phyloP scores from a whole-genome alignment of 2,888 invertebrate genomes.

The Zelleria hepariella region DNA sequence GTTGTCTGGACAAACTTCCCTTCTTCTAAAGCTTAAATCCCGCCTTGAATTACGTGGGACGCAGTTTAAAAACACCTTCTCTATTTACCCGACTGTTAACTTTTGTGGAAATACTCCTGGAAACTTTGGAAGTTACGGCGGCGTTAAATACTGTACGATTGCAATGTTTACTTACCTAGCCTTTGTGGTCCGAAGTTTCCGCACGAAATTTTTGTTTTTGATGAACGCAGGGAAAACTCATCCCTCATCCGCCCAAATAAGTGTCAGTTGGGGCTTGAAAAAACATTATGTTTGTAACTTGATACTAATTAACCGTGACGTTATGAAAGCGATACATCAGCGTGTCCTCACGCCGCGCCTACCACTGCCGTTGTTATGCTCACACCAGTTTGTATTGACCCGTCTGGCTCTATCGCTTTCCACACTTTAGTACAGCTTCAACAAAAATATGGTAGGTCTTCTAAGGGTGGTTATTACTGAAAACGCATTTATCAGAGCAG shows the following conservation, averaged over 20 bases:
- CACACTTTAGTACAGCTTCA: slow-evolving; percentile 9
- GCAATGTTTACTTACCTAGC: background rate
- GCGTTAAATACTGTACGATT: background rate
- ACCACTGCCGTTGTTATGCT: slow-evolving; percentile 21
- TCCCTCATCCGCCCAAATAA: slow-evolving; percentile 14
- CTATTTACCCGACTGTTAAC: slow-evolving; percentile 28
- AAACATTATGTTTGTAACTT: slow-evolving; percentile 57
- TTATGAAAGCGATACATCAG: slow-evolving; percentile 64
- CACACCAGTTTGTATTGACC: slow-evolving; percentile 29
- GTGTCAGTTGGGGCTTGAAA: slow-evolving; percentile 24
- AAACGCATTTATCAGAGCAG: slow-evolving; percentile 61
- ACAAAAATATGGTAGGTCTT: slow-evolving; percentile 20
- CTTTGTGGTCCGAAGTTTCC: too few relatives aligned
- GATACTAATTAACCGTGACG: slow-evolving; percentile 61
- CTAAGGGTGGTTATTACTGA: slow-evolving; percentile 32
- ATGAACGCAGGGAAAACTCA: slow-evolving; percentile 11
- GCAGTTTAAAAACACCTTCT: slow-evolving; percentile 48
- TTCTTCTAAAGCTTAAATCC: slow-evolving; percentile 62
- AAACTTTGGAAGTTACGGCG: background rate
- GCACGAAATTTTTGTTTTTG: background rate
- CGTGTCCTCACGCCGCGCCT: slow-evolving; percentile 42
- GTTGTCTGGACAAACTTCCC: slow-evolving; percentile 60
- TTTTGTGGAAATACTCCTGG: slow-evolving; percentile 2
- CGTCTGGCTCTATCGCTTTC: slow-evolving; percentile 14
- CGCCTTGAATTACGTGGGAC: slow-evolving; percentile 58